Conservation (phyloP, 2,797 vertebrate genomes). For the Labroides dimidiatus region DNA sequence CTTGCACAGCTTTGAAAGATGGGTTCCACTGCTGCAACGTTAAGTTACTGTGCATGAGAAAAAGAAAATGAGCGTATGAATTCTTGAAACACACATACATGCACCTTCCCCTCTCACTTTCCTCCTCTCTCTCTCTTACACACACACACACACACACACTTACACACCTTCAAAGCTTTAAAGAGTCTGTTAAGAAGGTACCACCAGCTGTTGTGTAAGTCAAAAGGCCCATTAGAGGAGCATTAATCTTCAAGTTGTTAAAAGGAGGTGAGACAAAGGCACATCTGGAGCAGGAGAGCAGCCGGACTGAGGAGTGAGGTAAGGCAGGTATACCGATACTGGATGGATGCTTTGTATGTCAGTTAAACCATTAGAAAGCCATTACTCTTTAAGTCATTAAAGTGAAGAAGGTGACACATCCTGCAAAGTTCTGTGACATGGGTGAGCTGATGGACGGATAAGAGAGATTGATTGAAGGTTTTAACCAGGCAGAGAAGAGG, state of each 20-base stretch:
- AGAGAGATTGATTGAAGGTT: conserved; percentile 53
- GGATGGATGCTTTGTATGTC: conserved; percentile 63
- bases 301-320: conserved; percentile 49
- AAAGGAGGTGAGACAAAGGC: conserved; percentile 69
- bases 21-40: conserved; percentile 15
- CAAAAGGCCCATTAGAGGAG: conserved; percentile 69
- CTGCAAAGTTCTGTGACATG: conserved; percentile 49
- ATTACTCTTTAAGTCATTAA: conserved; percentile 64
- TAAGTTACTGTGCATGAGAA: conserved; percentile 20
- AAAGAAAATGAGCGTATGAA: conserved; percentile 16
- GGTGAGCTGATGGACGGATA: conserved; percentile 48
- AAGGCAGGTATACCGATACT: conserved; percentile 32
- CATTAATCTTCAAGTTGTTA: conserved; percentile 74
- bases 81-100: conserved; percentile 26
- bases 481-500: conserved; percentile 24
- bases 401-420: conserved; percentile 61
- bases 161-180: conserved; percentile 41
- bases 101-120: neutral
- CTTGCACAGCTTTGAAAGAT: conserved; percentile 5
- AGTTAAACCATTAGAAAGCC: conserved; percentile 64
- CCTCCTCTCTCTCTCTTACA: conserved; percentile 14
- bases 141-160: conserved; percentile 13
- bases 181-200: conserved; percentile 62
- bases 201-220: conserved; percentile 71
- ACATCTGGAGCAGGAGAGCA: conserved; percentile 61